A percentile compares a stretch with the other conserved stretches of the same genome.
phyloP scores from a whole-genome alignment of 1,140 invertebrate genomes.

The Cheumatopsyche charites region DNA sequence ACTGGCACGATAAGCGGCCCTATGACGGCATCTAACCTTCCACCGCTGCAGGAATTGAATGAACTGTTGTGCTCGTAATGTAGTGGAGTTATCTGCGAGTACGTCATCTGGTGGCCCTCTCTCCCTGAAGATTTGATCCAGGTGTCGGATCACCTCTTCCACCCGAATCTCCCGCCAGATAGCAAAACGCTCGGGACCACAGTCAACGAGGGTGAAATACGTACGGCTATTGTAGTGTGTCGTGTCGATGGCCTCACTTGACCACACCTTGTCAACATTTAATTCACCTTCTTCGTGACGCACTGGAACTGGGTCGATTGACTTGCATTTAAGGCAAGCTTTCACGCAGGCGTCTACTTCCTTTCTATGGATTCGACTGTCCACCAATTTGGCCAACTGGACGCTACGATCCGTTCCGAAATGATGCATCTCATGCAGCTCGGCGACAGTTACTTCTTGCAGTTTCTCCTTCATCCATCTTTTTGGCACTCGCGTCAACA shows the following conservation, averaged over 20 bases:
- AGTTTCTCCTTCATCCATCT: neutral
- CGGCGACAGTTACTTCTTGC: neutral
- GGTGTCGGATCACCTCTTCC: neutral
- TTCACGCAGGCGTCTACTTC: neutral
- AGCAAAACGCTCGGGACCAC: too few species aligned
- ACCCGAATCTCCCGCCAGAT: neutral
- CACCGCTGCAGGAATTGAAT: neutral
- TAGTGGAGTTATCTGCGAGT: slow-evolving; percentile 9
- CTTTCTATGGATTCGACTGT: neutral
- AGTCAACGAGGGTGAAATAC: slow-evolving; percentile 9
- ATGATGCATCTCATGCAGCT: too few species aligned
- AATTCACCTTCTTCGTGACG: neutral
- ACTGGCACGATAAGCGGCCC: neutral
- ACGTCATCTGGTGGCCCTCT: slow-evolving; percentile 4
- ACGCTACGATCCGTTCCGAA: neutral
- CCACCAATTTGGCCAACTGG: neutral
- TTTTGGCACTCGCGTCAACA: neutral
- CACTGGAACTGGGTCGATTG: neutral
- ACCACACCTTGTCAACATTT: neutral
- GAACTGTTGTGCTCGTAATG: neutral
- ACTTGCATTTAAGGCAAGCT: neutral
- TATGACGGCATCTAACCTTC: too few species aligned
- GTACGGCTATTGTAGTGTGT: neutral
- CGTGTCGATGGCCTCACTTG: neutral
- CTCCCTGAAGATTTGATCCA: slow-evolving; percentile 1